Conservation (phyloP, 2,113 vertebrate genomes). For the Carassius gibelio region DNA sequence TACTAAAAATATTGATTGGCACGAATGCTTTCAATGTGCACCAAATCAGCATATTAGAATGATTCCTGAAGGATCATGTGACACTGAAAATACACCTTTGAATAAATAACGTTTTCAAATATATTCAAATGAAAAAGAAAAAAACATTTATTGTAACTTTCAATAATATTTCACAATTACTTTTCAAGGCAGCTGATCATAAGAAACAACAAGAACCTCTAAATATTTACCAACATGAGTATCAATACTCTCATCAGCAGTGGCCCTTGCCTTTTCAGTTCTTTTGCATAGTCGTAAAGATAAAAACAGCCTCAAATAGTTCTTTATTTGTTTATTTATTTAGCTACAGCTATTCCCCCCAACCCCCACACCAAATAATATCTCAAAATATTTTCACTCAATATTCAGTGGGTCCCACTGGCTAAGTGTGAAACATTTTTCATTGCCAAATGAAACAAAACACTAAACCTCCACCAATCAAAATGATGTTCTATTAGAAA, state of each 20-base stretch:
- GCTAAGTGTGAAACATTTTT: not conserved
- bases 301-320: not conserved
- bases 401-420: not conserved
- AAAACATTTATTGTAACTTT: too few relatives aligned
- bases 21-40: not conserved
- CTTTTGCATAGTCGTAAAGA: not conserved
- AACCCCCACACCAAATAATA: too few relatives aligned
- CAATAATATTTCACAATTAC: not conserved
- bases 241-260: too few relatives aligned
- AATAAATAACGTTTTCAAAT: not conserved
- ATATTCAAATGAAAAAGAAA: not conserved
- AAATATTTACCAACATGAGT: too few relatives aligned
- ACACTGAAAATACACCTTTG: not conserved
- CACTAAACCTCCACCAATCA: slow-evolving; percentile 7
- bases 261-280: too few relatives aligned
- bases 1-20: not conserved
- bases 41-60: not conserved
- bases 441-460: not conserved
- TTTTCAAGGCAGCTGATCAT: too few relatives aligned
- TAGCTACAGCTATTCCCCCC: not conserved
- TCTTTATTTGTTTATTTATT: not conserved
- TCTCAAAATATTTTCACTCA: not conserved
- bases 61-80: not conserved
- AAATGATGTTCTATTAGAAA: not conserved
- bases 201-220: too few relatives aligned